These are phyloP conservation scores for Lophius piscatorius DNA, from an alignment of 2,113 vertebrate species.

Conservation along the genomic window DNA sequence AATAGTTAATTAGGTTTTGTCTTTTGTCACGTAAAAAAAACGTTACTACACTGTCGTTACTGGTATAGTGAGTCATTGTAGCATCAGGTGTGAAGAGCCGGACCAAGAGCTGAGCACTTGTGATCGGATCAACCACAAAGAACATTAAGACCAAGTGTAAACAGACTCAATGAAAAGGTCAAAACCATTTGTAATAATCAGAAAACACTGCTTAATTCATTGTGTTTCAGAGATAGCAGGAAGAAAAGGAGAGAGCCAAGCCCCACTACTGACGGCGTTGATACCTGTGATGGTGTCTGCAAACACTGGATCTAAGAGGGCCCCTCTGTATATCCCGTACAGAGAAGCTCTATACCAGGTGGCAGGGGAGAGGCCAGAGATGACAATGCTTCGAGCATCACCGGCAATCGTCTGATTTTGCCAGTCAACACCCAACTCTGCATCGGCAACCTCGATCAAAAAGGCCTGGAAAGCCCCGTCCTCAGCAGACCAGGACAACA, in stretches of 20 bases:
- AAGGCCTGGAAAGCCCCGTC: conserved; percentile 85
- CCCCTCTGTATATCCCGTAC: conserved; percentile 81
- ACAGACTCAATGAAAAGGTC: neutral
- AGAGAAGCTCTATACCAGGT: conserved; percentile 86
- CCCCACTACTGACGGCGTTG: conserved; percentile 7
- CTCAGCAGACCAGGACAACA: conserved; percentile 87
- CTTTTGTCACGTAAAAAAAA: too few relatives aligned
- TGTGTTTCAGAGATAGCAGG: conserved; percentile 31
- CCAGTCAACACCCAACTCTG: conserved; percentile 66
- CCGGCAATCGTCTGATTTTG: conserved; percentile 82
- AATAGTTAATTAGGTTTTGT: too few relatives aligned
- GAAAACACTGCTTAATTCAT: too few relatives aligned
- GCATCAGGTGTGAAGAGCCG: too few relatives aligned
- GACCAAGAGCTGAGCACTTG: too few relatives aligned
- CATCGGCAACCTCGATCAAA: conserved; percentile 87
- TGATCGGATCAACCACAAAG: too few relatives aligned
- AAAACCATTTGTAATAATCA: neutral
- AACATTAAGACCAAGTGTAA: too few relatives aligned
- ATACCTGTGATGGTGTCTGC: conserved; percentile 86
- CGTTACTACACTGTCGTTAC: too few relatives aligned
- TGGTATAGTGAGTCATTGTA: neutral
- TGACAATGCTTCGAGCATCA: conserved; percentile 70
- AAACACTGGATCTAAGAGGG: conserved; percentile 81
- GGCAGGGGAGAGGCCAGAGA: conserved; percentile 84
- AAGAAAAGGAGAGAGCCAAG: too few relatives aligned